Conservation (phyloP, 2,797 vertebrate species). For the Lagodon rhomboides region DNA sequence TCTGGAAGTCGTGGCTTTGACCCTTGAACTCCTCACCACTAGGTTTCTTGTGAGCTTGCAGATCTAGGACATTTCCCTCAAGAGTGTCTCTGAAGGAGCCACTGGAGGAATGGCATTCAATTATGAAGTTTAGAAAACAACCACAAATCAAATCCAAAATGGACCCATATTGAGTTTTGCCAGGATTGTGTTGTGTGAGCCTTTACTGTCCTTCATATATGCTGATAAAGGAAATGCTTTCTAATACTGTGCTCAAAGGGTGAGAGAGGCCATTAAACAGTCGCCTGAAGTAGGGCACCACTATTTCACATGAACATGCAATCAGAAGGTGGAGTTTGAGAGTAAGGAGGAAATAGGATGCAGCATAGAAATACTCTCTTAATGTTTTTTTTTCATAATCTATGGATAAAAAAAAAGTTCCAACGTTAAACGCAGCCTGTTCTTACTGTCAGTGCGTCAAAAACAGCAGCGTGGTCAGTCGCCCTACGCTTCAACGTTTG, state of each 20-base stretch:
- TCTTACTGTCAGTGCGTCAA: too few relatives aligned
- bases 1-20: constrained; percentile 54
- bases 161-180: constrained; percentile 16
- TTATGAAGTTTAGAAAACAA: constrained; percentile 24
- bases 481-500: too few relatives aligned
- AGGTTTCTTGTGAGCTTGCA: constrained; percentile 14
- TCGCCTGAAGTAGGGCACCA: neutral
- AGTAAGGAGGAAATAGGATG: neutral
- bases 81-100: constrained; percentile 6
- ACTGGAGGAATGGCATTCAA: constrained; percentile 24
- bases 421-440: too few relatives aligned
- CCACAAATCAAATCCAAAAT: constrained; percentile 28
- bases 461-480: too few relatives aligned
- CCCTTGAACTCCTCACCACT: constrained; percentile 47
- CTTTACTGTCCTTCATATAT: constrained; percentile 20
- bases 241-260: neutral
- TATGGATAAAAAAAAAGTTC: too few relatives aligned
- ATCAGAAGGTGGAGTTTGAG: neutral
- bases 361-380: neutral
- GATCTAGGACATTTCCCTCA: constrained; percentile 29
- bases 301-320: constrained; percentile 18
- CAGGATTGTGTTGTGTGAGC: neutral
- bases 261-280: constrained; percentile 9
- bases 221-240: constrained; percentile 9
- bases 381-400: neutral